Conservation (phyloP, 1,140 invertebrate species). For the Drosophila parabipectinata region DNA sequence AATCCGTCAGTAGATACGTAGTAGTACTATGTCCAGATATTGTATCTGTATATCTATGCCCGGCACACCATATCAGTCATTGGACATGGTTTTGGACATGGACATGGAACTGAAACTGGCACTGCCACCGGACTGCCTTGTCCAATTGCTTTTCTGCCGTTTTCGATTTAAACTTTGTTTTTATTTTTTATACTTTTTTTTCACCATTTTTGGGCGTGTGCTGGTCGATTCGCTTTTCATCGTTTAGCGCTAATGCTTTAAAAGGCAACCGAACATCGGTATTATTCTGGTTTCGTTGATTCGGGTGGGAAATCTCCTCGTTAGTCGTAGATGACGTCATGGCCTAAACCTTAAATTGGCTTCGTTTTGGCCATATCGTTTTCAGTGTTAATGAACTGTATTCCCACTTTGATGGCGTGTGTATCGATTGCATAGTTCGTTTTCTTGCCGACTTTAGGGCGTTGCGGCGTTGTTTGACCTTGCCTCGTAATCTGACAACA, state of each 20-base stretch:
- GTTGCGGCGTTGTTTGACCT: constrained; percentile 20
- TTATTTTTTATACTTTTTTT: constrained; percentile 50
- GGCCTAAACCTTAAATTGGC: constrained; percentile 42
- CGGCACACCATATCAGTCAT: constrained; percentile 59
- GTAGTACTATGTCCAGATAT: constrained; percentile 12
- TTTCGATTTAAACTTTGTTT: constrained; percentile 64
- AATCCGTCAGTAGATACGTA: constrained; percentile 7
- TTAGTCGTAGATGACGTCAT: constrained; percentile 34
- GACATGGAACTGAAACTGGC: not conserved
- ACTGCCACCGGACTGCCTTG: constrained; percentile 61
- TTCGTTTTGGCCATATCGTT: constrained; percentile 39
- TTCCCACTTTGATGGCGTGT: not conserved
- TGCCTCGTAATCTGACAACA: constrained; percentile 8
- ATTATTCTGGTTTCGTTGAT: constrained; percentile 22
- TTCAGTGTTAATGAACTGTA: constrained; percentile 28
- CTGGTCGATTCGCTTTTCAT: constrained; percentile 59
- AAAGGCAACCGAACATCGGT: constrained; percentile 13
- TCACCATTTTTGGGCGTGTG: constrained; percentile 78
- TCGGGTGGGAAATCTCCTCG: constrained; percentile 43
- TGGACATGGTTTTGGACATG: constrained; percentile 51
- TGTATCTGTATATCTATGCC: constrained; percentile 36
- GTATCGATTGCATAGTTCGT: constrained; percentile 49
- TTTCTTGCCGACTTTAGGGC: constrained; percentile 15
- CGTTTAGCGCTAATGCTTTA: constrained; percentile 26
- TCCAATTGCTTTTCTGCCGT: constrained; percentile 67